Percentiles rank a stretch among this genome's conserved stretches.
Evolutionary conservation across 2,797 vertebrate species (phyloP).

Genomic region (Myotis planiceps): DNA sequence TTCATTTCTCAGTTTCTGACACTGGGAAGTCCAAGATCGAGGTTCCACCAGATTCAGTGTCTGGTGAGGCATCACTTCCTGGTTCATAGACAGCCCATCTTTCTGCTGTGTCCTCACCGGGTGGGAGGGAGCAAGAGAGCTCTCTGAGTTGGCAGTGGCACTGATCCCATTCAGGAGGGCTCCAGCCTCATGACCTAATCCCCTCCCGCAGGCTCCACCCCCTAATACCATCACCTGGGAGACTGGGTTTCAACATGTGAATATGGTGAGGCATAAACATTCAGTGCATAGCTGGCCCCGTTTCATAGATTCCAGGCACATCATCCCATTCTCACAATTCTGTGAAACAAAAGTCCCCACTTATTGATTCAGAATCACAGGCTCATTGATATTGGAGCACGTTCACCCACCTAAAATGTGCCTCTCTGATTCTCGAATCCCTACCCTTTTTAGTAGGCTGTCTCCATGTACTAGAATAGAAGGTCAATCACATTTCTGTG

Average conservation of each 20-base stretch:
- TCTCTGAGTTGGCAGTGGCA: not conserved
- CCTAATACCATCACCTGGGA: not conserved
- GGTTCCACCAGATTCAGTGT: not conserved
- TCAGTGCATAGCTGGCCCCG: not conserved
- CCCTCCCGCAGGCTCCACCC: not conserved
- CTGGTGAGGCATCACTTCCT: not conserved
- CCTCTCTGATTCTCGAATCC: not conserved
- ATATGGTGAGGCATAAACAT: not conserved
- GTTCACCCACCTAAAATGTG: not conserved
- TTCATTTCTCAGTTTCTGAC: not conserved
- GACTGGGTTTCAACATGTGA: not conserved
- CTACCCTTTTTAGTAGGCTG: not conserved
- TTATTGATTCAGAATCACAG: not conserved
- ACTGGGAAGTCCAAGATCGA: not conserved
- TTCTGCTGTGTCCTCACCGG: accelerated
- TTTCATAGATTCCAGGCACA: not conserved
- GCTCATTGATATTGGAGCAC: not conserved
- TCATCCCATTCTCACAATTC: not conserved
- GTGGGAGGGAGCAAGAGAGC: too few species aligned
- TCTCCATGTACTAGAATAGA: not conserved
- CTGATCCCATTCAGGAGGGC: too few species aligned
- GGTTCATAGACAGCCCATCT: not conserved
- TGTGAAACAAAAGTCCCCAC: not conserved
- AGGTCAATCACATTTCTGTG: not conserved
- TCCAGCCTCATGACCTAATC: not conserved